Base-by-base conservation (phyloP, 2,113 vertebrate species). In the Hyaena hyaena region DNA sequence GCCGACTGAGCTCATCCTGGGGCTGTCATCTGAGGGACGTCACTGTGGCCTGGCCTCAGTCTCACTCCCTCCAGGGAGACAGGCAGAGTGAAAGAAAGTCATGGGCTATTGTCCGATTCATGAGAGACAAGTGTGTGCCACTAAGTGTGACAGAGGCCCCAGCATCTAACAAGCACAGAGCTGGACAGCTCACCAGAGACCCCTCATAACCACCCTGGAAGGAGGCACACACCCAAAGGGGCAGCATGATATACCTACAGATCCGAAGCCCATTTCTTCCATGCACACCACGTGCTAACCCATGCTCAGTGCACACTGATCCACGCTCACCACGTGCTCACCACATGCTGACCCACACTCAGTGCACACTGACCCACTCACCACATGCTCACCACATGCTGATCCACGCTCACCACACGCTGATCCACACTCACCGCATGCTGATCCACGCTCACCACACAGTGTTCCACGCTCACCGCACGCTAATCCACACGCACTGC, bases 1-100 rank as follows among this genome's bases (percentile, higher is more conserved):
- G 58, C 73, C 39, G 21, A 73, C 9, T 23, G 43, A 53, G 28
- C 10, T 33, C 39, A n/a, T 5, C 55, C 35, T 23, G 2, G n/a
- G 28, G 28, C 4, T 5, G 1, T 14, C 35, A 2, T 28, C 19
- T 9, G 66, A 19, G 10, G 24, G 43, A 16, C 9, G 24, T 45
- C 77, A 19, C n/a, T 0, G 6, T 0, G 21, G 21, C 61, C 0
- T 0, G 14, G 23, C 31, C 31, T 23, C 5, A 3, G 8, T 0
- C 11, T 6, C 3, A 2, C 14, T 5, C 10, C 35, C 71, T 53
- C 28, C 1, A 6, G 1, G 45, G 58, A 2, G 3, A 16, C 48
- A 11, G 10, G 61, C 23, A 33, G 10, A 15, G 45, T 2, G 26
- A 14, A 21, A 61, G 43, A 77, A 21, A 5, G 33, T 35, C 68